A percentile compares a stretch with the other conserved stretches of the same genome.
phyloP scores from a whole-genome alignment of 2,113 vertebrate species.

The Melanotaenia duboulayi region DNA sequence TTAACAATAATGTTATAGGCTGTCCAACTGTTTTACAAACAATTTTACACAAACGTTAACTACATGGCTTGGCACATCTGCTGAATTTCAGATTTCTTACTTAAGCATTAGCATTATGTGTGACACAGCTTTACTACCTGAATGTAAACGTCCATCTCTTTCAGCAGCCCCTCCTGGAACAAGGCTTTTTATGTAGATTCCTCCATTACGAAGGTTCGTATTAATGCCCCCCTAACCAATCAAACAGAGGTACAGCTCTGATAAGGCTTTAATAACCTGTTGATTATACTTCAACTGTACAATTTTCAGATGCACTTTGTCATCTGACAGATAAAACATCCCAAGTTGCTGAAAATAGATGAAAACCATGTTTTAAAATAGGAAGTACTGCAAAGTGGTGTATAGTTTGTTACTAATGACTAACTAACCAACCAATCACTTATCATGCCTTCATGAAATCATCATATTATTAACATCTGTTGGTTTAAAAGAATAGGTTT shows the following conservation, averaged over 20 bases:
- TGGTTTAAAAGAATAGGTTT: too few species aligned
- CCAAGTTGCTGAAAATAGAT: not conserved
- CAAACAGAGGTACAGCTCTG: not conserved
- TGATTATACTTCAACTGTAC: not conserved
- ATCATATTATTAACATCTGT: too few species aligned
- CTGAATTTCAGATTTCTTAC: too few species aligned
- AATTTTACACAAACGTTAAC: too few species aligned
- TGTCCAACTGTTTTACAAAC: too few species aligned
- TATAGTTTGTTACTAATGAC: not conserved
- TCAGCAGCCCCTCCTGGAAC: slow-evolving; percentile 86
- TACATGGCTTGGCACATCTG: too few species aligned
- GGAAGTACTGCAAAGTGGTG: not conserved
- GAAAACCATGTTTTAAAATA: not conserved
- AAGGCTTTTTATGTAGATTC: slow-evolving; percentile 89
- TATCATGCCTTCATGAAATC: too few species aligned
- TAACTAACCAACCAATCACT: not conserved
- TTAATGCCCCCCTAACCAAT: slow-evolving; percentile 85
- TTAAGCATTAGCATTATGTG: too few species aligned
- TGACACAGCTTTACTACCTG: too few species aligned
- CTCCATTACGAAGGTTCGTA: slow-evolving; percentile 80
- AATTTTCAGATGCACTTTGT: too few species aligned
- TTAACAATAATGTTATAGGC: too few species aligned
- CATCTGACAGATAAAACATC: not conserved
- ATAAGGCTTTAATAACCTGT: too few species aligned
- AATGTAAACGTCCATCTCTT: slow-evolving; percentile 83